phyloP scores from a whole-genome alignment of 2,888 invertebrate genomes.

The Tyria jacobaeae region DNA sequence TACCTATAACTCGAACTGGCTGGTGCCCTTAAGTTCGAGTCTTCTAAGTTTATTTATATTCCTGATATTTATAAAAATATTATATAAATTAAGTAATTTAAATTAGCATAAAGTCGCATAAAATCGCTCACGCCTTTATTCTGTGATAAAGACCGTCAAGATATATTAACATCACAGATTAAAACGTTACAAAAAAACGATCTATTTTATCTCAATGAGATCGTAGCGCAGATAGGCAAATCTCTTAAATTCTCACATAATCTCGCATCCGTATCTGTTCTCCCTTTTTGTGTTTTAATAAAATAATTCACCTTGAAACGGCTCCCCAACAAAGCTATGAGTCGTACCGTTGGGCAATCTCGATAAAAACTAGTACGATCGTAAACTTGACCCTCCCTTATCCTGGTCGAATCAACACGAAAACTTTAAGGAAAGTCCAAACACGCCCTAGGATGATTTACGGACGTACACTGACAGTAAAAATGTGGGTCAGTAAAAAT shows the following conservation, averaged over 20 bases:
- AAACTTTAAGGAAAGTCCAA: slow-evolving; percentile 60
- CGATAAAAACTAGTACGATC: slow-evolving; percentile 79
- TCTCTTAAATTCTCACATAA: slow-evolving; percentile 75
- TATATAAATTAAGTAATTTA: slow-evolving; percentile 9
- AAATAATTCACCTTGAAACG: slow-evolving; percentile 75
- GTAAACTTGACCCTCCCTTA: slow-evolving; percentile 81
- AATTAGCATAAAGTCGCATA: slow-evolving; percentile 11
- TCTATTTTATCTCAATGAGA: slow-evolving; percentile 56
- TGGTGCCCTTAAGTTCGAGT: too few relatives aligned
- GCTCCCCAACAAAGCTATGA: slow-evolving; percentile 71
- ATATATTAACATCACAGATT: slow-evolving; percentile 35
- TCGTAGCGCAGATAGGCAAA: slow-evolving; percentile 60
- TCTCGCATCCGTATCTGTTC: slow-evolving; percentile 60
- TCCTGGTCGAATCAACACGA: slow-evolving; percentile 75
- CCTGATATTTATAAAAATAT: too few relatives aligned
- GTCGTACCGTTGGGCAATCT: slow-evolving; percentile 74
- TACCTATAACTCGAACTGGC: too few relatives aligned
- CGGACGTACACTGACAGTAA: slow-evolving; percentile 66
- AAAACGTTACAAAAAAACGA: slow-evolving; percentile 47
- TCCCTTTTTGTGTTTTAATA: slow-evolving; percentile 73
- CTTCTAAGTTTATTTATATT: too few relatives aligned
- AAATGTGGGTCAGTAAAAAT: slow-evolving; percentile 75
- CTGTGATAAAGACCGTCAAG: slow-evolving; percentile 26
- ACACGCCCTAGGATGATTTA: slow-evolving; percentile 71
- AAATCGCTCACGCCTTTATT: slow-evolving; percentile 1